These are phyloP conservation scores for Chaetorhynchus papuensis DNA, from an alignment of 2,113 vertebrate species.

Conservation along the genomic window DNA sequence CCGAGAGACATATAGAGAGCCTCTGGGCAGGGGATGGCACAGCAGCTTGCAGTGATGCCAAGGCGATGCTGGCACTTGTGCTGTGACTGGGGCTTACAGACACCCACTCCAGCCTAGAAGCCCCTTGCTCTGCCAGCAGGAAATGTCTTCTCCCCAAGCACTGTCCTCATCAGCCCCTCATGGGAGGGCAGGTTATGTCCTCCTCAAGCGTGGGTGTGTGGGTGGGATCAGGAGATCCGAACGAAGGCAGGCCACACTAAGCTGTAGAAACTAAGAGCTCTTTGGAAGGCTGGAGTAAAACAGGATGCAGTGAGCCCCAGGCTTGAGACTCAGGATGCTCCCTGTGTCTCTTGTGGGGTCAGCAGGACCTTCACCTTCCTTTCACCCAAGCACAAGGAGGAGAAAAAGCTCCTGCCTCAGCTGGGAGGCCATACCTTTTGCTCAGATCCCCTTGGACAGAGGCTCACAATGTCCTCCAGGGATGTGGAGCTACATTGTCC, in stretches of 20 bases:
- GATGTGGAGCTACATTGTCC: not conserved
- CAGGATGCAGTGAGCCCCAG: not conserved
- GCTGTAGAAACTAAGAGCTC: not conserved
- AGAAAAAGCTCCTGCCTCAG: not conserved
- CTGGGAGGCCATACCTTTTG: not conserved
- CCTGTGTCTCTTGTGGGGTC: not conserved
- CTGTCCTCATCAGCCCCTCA: not conserved
- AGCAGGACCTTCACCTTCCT: not conserved
- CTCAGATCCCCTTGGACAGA: not conserved
- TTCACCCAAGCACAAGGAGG: not conserved
- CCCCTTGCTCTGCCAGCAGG: not conserved
- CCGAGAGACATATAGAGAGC: not conserved
- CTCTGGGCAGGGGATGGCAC: not conserved
- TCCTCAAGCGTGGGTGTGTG: not conserved
- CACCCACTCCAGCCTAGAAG: not conserved
- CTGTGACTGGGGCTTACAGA: not conserved
- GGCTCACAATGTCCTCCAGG: not conserved
- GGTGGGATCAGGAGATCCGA: accelerated
- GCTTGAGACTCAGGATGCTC: not conserved
- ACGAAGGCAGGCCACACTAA: not conserved
- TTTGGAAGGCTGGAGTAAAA: not conserved
- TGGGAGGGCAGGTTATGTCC: not conserved
- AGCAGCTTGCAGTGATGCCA: not conserved
- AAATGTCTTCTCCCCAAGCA: not conserved
- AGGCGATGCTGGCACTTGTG: not conserved